Conservation (phyloP, 2,113 vertebrate species). For the Antigone vipio region DNA sequence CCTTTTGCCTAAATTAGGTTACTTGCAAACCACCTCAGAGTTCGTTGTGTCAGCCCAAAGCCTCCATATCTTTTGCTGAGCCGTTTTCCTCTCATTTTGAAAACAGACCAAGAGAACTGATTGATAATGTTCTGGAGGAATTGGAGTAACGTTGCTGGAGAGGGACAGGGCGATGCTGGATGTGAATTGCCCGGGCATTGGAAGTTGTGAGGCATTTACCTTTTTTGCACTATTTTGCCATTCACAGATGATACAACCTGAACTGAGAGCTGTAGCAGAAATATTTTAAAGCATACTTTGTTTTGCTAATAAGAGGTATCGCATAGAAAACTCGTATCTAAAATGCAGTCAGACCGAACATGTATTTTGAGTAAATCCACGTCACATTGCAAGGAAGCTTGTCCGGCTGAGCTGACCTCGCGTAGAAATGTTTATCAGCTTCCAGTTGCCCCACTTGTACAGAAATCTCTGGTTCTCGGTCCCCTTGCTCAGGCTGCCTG, state of each 20-base stretch:
- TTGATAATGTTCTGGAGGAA: slow-evolving; percentile 62
- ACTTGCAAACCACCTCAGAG: slow-evolving; percentile 46
- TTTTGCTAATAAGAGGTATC: neutral
- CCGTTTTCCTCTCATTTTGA: slow-evolving; percentile 68
- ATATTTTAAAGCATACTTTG: neutral
- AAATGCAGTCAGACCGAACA: neutral
- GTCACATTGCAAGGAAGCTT: neutral
- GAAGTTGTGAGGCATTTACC: slow-evolving; percentile 64
- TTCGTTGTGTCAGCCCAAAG: slow-evolving; percentile 54
- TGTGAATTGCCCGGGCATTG: slow-evolving; percentile 56
- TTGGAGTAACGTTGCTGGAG: slow-evolving; percentile 52
- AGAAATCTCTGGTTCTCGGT: no score
- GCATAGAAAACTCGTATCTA: neutral
- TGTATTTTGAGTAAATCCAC: neutral
- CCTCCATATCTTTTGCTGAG: slow-evolving; percentile 56
- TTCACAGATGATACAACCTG: neutral
- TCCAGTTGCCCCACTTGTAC: neutral
- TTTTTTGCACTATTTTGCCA: neutral
- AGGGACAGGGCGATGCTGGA: slow-evolving; percentile 37
- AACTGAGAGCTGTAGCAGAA: neutral
- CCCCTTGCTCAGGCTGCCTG: neutral
- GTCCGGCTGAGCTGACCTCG: neutral
- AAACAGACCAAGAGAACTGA: slow-evolving; percentile 57
- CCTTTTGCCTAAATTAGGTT: slow-evolving; percentile 37
- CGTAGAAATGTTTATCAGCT: neutral